Percentiles rank a stretch among this genome's conserved stretches.
Conservation (phyloP, 1,140 invertebrate genomes). For the Leptinotarsa defecta region DNA sequence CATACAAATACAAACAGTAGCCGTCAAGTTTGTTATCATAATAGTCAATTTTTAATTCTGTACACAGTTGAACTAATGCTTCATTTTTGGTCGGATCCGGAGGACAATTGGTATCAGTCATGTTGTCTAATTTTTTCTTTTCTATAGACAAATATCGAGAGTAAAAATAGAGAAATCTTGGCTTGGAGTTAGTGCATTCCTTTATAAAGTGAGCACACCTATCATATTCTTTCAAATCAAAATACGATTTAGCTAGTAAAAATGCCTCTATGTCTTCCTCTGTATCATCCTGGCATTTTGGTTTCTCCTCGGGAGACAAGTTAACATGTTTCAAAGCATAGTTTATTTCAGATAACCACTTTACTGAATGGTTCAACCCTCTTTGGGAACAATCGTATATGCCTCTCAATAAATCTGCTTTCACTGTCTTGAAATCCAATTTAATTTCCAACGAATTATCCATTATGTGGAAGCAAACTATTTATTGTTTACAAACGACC, state of each 20-base stretch:
- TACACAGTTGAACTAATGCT: slow-evolving; percentile 62
- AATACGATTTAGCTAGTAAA: slow-evolving; percentile 84
- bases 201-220: slow-evolving; percentile 84
- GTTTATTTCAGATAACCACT: slow-evolving; percentile 86
- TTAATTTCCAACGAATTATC: slow-evolving; percentile 49
- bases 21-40: slow-evolving; percentile 75
- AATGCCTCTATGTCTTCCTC: slow-evolving; percentile 74
- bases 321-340: slow-evolving; percentile 73
- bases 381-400: slow-evolving; percentile 73
- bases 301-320: slow-evolving; percentile 56
- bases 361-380: slow-evolving; percentile 72
- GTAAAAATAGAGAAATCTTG: slow-evolving; percentile 82
- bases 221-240: slow-evolving; percentile 91
- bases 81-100: slow-evolving; percentile 67
- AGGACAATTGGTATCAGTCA: slow-evolving; percentile 75
- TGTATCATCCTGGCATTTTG: slow-evolving; percentile 54
- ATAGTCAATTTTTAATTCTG: slow-evolving; percentile 65
- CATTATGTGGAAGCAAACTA: slow-evolving; percentile 14
- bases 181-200: slow-evolving; percentile 68
- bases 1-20: slow-evolving; percentile 88
- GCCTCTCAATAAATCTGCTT: slow-evolving; percentile 68
- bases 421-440: slow-evolving; percentile 67
- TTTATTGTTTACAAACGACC: neutral
- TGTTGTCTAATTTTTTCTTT: slow-evolving; percentile 85
- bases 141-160: slow-evolving; percentile 86